A percentile compares a stretch with the other conserved stretches of the same genome.
These are phyloP conservation scores for Diplogasteroides magnus DNA, from an alignment of 1,140 invertebrate genomes.

Conservation along the genomic window DNA sequence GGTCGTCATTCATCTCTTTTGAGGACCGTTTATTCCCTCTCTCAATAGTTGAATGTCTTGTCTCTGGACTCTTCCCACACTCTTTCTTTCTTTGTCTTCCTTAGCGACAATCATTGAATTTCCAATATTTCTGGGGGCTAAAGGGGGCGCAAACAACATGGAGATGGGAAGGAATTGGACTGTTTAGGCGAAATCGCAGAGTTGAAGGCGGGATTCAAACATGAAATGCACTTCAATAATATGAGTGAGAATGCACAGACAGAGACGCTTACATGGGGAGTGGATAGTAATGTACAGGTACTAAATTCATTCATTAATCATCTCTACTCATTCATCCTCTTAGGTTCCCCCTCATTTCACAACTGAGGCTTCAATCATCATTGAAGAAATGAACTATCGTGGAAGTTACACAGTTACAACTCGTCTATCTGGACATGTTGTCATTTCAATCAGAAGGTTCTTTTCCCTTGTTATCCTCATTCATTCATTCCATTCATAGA, in stretches of 20 bases:
- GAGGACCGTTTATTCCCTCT: background rate
- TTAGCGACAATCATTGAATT: background rate
- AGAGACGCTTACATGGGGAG: conserved; percentile 58
- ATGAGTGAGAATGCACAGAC: conserved; percentile 57
- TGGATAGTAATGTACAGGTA: conserved; percentile 34
- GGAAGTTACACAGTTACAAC: conserved; percentile 57
- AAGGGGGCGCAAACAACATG: background rate
- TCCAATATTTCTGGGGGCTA: background rate
- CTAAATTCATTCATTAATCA: background rate
- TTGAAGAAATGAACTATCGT: conserved; percentile 58
- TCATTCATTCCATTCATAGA: background rate
- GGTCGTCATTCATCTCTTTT: background rate
- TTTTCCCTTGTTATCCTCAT: conserved; percentile 5
- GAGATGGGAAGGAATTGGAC: background rate
- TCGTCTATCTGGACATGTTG: conserved; percentile 55
- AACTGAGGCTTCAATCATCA: conserved; percentile 58
- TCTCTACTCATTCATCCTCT: conserved; percentile 34
- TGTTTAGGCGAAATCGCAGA: conserved; percentile 57
- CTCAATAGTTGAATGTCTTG: background rate
- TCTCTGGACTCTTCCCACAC: background rate
- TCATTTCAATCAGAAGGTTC: conserved; percentile 54
- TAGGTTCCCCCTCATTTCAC: conserved; percentile 55
- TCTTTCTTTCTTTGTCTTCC: conserved; percentile 1
- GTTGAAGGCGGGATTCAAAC: conserved; percentile 59
- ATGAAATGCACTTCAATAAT: conserved; percentile 59